Evolutionary conservation across 1,140 invertebrate genomes (phyloP).

Genomic region (Mamestra configurata): DNA sequence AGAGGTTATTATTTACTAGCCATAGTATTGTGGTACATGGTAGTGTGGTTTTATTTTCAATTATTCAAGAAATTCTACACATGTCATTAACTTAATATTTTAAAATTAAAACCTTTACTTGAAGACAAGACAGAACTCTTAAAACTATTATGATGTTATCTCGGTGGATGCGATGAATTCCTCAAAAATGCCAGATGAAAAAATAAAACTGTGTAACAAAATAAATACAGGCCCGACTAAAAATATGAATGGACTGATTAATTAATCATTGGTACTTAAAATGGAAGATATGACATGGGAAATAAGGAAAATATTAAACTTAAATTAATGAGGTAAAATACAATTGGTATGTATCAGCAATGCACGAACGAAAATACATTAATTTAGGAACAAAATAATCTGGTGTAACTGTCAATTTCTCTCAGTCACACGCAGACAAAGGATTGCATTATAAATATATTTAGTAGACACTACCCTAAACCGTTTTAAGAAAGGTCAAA

Average conservation of each 20-base stretch:
- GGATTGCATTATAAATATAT: too few relatives aligned
- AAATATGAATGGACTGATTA: conserved; percentile 12
- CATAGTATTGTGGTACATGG: too few relatives aligned
- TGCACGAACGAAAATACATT: not conserved
- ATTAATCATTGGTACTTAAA: not conserved
- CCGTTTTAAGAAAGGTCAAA: too few relatives aligned
- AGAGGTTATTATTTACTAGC: too few relatives aligned
- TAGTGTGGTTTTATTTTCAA: too few relatives aligned
- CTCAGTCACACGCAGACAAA: not conserved
- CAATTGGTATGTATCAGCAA: not conserved
- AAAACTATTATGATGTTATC: conserved; percentile 31
- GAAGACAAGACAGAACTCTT: conserved; percentile 14
- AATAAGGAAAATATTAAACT: not conserved
- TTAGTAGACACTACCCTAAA: too few relatives aligned
- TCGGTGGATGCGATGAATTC: conserved; percentile 31
- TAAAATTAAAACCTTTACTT: conserved; percentile 16
- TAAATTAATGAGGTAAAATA: conserved; percentile 34
- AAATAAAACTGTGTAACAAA: conserved; percentile 27
- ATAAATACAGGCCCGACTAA: conserved; percentile 45
- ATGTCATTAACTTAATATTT: not conserved
- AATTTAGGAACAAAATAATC: too few relatives aligned
- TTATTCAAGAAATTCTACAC: too few relatives aligned
- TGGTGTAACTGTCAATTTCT: not conserved
- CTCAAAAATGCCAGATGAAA: conserved; percentile 23
- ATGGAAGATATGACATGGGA: not conserved